A percentile compares a stretch with the other conserved stretches of the same genome.
phyloP scores from a whole-genome alignment of 2,113 vertebrate genomes.

The Porphyrio hochstetteri region DNA sequence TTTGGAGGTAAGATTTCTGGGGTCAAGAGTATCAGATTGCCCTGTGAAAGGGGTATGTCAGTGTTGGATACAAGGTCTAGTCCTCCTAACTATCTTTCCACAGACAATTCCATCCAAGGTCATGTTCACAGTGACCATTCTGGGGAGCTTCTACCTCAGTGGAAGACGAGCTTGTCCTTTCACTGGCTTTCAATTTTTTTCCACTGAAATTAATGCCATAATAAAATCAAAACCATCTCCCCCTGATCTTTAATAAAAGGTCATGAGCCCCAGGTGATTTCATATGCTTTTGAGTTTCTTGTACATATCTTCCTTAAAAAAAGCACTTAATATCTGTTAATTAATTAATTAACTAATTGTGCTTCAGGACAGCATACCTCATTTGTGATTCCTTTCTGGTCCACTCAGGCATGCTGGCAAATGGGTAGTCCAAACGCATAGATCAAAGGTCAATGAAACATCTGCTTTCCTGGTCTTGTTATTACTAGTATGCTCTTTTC shows the following conservation, averaged over 20 bases:
- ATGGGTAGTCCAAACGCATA: background rate
- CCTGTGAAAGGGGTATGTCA: background rate
- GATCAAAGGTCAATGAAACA: constrained; percentile 56
- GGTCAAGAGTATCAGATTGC: background rate
- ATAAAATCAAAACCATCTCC: background rate
- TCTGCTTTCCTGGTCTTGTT: constrained; percentile 56
- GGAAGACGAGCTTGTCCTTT: background rate
- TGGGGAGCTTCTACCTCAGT: rapidly evolving
- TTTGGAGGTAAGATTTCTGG: background rate
- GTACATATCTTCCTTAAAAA: background rate
- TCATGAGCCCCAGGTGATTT: background rate
- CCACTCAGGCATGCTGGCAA: constrained; percentile 12
- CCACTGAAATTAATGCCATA: background rate
- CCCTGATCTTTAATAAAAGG: background rate
- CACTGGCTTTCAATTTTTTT: background rate
- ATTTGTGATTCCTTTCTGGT: constrained; percentile 26
- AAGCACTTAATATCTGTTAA: background rate
- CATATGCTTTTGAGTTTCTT: background rate
- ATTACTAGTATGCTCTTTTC: constrained; percentile 49
- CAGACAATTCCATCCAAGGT: background rate
- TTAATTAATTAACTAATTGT: background rate
- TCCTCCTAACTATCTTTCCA: background rate
- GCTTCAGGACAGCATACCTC: background rate
- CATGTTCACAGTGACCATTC: background rate
- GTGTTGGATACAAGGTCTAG: background rate